Evolutionary conservation across 1,140 invertebrate genomes (phyloP).

Genomic region (Rhyacophila brunnea): DNA sequence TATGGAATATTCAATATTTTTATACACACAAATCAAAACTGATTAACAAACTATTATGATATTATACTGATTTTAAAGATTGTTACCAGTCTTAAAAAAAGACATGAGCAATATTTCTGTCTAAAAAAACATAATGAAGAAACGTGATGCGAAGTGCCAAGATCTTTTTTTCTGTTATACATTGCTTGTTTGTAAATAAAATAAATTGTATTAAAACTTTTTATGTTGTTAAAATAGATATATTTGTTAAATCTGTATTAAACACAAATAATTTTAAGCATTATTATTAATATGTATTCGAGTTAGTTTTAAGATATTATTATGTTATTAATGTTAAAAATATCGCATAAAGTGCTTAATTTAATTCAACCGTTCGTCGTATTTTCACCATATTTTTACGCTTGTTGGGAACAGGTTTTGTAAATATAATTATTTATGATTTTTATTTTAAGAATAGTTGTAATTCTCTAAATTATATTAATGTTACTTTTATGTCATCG

Average conservation of each 20-base stretch:
- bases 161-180: slow-evolving; percentile 18
- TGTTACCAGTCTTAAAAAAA: too few species aligned
- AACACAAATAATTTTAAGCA: too few species aligned
- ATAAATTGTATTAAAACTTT: slow-evolving; percentile 8
- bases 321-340: too few species aligned
- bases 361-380: background rate
- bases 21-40: too few species aligned
- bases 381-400: slow-evolving; percentile 1
- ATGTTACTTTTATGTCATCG: background rate
- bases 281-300: too few species aligned
- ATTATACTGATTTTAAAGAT: too few species aligned
- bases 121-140: slow-evolving; percentile 24
- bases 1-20: too few species aligned
- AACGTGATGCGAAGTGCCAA: slow-evolving; percentile 36
- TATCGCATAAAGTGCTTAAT: too few species aligned
- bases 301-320: background rate
- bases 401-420: background rate
- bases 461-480: slow-evolving; percentile 1
- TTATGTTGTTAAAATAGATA: background rate
- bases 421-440: slow-evolving; percentile 2
- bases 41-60: too few species aligned
- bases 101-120: background rate
- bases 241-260: too few species aligned
- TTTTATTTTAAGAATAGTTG: background rate
- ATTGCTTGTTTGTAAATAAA: slow-evolving; percentile 31